Evolutionary conservation across 2,113 vertebrate species (phyloP), one percentile per base, ranked within the genome.

Genomic region (Phalacrocorax pelagicus): DNA sequence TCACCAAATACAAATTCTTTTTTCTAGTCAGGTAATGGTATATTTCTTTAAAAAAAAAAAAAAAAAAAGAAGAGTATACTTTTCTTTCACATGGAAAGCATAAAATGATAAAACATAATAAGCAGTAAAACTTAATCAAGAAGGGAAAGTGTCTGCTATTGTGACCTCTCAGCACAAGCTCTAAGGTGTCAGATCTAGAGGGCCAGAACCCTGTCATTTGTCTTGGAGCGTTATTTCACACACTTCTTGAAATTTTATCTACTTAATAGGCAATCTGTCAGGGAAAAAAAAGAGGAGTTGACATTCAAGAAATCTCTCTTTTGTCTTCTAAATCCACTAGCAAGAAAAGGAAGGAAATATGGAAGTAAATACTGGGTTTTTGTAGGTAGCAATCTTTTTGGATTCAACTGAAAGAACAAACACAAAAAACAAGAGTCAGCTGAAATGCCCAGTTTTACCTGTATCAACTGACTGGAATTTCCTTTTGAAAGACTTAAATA

Each of bases 161-260:
- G 26, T 70, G 73, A 85, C 34, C 61, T 7, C 47, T 79, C 5
- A 4, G 19, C 36, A 61, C 29, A 91, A 86, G 22, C 52, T 84
- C 22, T 75, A 88, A 94, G 69, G 69, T 95, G 44, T 67, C 55
- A 90, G 21, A 71, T 81, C 42, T 66, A 71, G 73, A 88, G 13
- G 86, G 44, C 34, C 47, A 86, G 88, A 97, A 94, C 52, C n/a
- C n/a, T 84, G 86, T 94, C 55, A 81, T 74, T 81, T 93, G 72
- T 44, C 65, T 93, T 79, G 51, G 47, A 81, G 42, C 2, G 7
- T 57, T 92, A 46, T 79, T 94, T 90, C 77, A 81, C 82, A 96
- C 59, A 40, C 92, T 92, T 83, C 61, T 74, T 92, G 52, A 86
- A 94, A 63, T 79, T 81, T 92, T 81, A 51, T 74, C 38, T 74